These are phyloP conservation scores for Cordylochernes scorpioides DNA, from an alignment of 2,888 invertebrate species.

Conservation along the genomic window DNA sequence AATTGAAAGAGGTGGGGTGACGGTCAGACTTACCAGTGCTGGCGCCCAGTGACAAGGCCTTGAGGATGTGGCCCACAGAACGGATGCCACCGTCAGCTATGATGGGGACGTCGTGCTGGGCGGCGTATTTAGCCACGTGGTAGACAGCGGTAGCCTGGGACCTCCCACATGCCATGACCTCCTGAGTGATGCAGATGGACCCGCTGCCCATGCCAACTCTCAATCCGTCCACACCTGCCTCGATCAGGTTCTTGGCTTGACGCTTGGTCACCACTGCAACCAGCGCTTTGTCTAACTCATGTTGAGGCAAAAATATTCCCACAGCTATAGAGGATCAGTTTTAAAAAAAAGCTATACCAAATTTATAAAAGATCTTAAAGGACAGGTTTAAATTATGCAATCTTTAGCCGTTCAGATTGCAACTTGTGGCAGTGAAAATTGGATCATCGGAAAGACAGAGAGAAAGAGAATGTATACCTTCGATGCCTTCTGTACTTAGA, in stretches of 20 bases:
- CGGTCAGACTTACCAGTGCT: conserved; percentile 43
- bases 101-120: conserved; percentile 67
- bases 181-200: conserved; percentile 93
- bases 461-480: no score
- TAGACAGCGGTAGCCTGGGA: conserved; percentile 86
- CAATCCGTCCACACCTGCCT: conserved; percentile 84
- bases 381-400: no score
- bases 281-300: conserved; percentile 1
- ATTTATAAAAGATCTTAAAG: no score
- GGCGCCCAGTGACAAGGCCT: conserved; percentile 71
- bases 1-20: no score
- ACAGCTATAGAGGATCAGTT: no score
- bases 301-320: no score
- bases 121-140: conserved; percentile 59
- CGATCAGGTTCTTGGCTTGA: conserved; percentile 88
- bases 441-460: no score
- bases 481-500: no score
- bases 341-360: no score
- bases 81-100: conserved; percentile 96
- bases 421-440: no score
- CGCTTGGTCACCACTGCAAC: conserved; percentile 61
- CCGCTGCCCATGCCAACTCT: conserved; percentile 98
- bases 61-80: conserved; percentile 83
- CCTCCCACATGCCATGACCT: conserved; percentile 92
- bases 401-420: no score